Evolutionary conservation across 2,888 invertebrate species (phyloP).

Genomic region (Xanthorhoe spadicearia): DNA sequence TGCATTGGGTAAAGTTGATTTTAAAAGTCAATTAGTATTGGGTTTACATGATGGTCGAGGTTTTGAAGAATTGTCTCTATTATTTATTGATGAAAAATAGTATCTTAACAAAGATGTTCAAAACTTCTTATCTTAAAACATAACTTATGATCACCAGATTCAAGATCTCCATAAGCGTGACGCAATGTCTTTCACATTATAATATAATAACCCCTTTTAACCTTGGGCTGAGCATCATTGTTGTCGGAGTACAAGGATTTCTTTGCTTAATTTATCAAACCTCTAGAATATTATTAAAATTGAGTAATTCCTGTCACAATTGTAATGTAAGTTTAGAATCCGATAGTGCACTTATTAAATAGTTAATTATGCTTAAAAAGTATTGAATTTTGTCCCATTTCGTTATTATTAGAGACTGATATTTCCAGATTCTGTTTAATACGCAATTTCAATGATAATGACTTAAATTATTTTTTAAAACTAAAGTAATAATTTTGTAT

Average conservation of each 20-base stretch:
- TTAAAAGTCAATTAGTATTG: too few relatives aligned
- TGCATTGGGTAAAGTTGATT: too few relatives aligned
- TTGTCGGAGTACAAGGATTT: constrained; percentile 4
- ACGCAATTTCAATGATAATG: not conserved
- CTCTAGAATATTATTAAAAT: constrained; percentile 21
- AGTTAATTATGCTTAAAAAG: constrained; percentile 54
- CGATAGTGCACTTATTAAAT: constrained; percentile 74
- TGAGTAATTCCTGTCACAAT: constrained; percentile 42
- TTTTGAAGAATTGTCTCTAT: too few relatives aligned
- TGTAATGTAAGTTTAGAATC: constrained; percentile 56
- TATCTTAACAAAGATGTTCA: too few relatives aligned
- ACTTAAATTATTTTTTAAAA: not conserved
- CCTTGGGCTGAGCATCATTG: too few relatives aligned
- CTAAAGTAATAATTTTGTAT: too few relatives aligned
- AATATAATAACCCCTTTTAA: not conserved
- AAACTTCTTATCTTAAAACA: too few relatives aligned
- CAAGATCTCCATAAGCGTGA: too few relatives aligned
- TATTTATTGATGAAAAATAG: too few relatives aligned
- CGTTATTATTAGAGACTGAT: constrained; percentile 35
- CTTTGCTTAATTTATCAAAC: constrained; percentile 24
- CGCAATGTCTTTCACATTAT: too few relatives aligned
- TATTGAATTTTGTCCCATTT: constrained; percentile 39
- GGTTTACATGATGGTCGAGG: too few relatives aligned
- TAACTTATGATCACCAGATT: too few relatives aligned
- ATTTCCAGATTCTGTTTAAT: not conserved